These are phyloP conservation scores for Lepilemur septentrionalis DNA, from an alignment of 2,797 vertebrate species.

Conservation along the genomic window DNA sequence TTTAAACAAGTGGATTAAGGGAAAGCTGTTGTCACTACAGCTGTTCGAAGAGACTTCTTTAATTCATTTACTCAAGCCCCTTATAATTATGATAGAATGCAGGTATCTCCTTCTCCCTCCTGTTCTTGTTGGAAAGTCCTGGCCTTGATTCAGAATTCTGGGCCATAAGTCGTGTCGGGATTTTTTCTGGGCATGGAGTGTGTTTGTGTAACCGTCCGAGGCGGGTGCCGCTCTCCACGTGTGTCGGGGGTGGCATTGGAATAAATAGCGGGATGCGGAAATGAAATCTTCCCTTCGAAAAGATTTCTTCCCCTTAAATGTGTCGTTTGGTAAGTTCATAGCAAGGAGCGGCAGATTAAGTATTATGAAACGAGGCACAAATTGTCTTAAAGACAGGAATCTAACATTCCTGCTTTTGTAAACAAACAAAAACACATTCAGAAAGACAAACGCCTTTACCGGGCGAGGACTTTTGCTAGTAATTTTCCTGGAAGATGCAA, in stretches of 20 bases:
- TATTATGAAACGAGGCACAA: background rate
- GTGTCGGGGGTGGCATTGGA: background rate
- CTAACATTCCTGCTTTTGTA: background rate
- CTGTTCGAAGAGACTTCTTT: slow-evolving; percentile 23
- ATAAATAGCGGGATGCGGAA: background rate
- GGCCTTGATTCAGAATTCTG: background rate
- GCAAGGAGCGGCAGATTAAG: background rate
- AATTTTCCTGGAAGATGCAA: background rate
- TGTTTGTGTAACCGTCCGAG: background rate
- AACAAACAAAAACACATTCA: background rate
- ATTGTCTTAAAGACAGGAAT: background rate
- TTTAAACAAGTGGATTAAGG: background rate
- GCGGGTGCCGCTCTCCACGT: accelerated
- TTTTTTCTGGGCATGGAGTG: background rate
- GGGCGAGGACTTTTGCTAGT: background rate
- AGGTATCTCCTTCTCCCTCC: background rate
- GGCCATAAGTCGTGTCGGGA: background rate
- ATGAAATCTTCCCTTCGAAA: background rate
- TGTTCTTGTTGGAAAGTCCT: slow-evolving; percentile 36
- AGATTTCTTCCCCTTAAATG: background rate
- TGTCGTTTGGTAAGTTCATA: background rate
- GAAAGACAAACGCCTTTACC: background rate
- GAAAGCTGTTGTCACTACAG: background rate
- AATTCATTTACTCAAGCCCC: background rate
- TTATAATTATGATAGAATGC: background rate